A percentile compares a stretch with the other conserved stretches of the same genome.
phyloP scores from a whole-genome alignment of 2,113 vertebrate species.

The Cyanoderma ruficeps region DNA sequence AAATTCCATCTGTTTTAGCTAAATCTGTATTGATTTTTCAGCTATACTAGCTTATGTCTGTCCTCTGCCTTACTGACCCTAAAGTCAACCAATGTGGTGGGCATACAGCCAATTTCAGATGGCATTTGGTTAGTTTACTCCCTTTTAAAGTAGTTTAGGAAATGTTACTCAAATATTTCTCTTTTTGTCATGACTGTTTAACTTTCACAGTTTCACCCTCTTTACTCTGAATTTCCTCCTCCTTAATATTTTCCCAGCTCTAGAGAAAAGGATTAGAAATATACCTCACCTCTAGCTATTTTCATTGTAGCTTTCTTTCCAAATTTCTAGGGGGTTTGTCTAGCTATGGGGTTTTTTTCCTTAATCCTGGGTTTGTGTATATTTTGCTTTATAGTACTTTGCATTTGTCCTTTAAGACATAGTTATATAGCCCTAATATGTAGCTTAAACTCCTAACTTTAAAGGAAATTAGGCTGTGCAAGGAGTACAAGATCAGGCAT shows the following conservation, averaged over 20 bases:
- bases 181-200: constrained; percentile 48
- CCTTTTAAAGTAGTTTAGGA: constrained; percentile 63
- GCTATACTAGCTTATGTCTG: neutral
- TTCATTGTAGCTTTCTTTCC: neutral
- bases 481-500: neutral
- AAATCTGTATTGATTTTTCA: constrained; percentile 32
- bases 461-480: neutral
- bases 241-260: constrained; percentile 34
- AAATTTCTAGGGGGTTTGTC: neutral
- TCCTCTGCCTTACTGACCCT: constrained; percentile 32
- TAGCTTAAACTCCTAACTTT: neutral
- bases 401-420: neutral
- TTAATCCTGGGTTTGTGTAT: neutral
- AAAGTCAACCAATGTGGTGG: constrained; percentile 30
- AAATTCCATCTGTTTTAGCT: constrained; percentile 9
- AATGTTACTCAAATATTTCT: constrained; percentile 62
- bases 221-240: constrained; percentile 65
- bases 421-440: neutral
- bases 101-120: constrained; percentile 46
- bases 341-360: neutral
- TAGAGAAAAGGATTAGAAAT: constrained; percentile 41
- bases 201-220: constrained; percentile 35
- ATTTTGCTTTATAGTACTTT: neutral
- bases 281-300: constrained; percentile 2
- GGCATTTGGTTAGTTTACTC: constrained; percentile 59